Evolutionary conservation across 2,888 invertebrate genomes (phyloP), one percentile per base, ranked within the genome.

Genomic region (Tholera decimalis): DNA sequence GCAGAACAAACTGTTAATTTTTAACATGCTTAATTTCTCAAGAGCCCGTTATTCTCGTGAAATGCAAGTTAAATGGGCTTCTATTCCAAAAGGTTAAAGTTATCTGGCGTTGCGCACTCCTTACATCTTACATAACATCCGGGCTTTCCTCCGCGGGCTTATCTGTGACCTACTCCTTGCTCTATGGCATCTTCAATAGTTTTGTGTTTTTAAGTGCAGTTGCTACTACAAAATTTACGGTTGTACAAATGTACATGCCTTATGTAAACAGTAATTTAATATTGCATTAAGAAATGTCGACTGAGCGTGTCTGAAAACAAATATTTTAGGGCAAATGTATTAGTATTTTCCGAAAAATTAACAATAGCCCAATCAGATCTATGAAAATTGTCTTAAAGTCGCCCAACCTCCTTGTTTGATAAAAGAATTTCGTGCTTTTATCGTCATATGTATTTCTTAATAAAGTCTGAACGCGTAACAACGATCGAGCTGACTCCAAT

Each of bases 101-200:
- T 60, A 50, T 78, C 63, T 77, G 39, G 11, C 6, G 30, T 63
- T 66, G 74, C 71, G 54, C 64, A 57, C 15, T 57, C 15, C 20
- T 69, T 68, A 63, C 56, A 43, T 68, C 15, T 80, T 78, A 65
- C 59, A 35, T 78, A 78, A 79, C 59, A 47, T n/a, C 18, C 61
- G 37, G 41, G 49, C 24, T 62, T 61, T 46, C 61, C 43, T 60
- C 55, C 43, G 39, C 55, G 22, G 43, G 41, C 37, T 53, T 56
- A 51, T 63, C 24, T 65, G 18, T 58, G 62, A 78, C 79, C 56
- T 67, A 41, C 49, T 56, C 9, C 15, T 55, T 39, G 56, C 37
- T 35, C 33, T 73, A 56, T 35, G 6, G 41, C 35, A 35, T 68
- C 22, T 56, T 47, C n/a, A 33, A 47, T 18, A 56, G 46, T 20